phyloP scores from a whole-genome alignment of 2,797 vertebrate genomes.

The Garrulus glandarius region DNA sequence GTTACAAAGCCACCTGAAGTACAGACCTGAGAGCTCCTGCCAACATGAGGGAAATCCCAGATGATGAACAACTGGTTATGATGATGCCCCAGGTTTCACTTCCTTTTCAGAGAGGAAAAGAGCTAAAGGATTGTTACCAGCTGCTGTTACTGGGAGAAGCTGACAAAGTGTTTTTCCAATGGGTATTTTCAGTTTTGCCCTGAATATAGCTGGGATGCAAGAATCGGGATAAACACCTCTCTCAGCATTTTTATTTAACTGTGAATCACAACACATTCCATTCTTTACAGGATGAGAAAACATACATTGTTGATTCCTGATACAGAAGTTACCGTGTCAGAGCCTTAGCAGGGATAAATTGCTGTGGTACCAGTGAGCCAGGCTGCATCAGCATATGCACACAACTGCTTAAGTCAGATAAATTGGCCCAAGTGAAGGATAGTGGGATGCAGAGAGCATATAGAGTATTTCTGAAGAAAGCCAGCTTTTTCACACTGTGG shows the following conservation, averaged over 20 bases:
- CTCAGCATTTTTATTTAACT: background rate
- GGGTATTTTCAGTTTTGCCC: background rate
- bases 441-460: background rate
- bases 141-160: background rate
- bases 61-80: background rate
- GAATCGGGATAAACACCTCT: background rate
- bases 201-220: background rate
- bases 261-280: background rate
- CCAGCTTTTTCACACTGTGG: background rate
- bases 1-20: background rate
- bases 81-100: background rate
- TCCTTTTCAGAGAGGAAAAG: background rate
- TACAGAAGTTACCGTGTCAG: background rate
- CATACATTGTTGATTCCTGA: background rate
- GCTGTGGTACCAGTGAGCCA: background rate
- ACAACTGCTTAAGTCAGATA: background rate
- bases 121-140: background rate
- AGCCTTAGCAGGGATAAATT: background rate
- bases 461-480: background rate
- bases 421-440: background rate
- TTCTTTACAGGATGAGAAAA: background rate
- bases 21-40: background rate
- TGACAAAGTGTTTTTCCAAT: background rate
- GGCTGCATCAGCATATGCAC: background rate
- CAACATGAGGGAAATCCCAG: background rate